phyloP scores from a whole-genome alignment of 2,797 vertebrate species.

The Mormyrus proboscirostris region DNA sequence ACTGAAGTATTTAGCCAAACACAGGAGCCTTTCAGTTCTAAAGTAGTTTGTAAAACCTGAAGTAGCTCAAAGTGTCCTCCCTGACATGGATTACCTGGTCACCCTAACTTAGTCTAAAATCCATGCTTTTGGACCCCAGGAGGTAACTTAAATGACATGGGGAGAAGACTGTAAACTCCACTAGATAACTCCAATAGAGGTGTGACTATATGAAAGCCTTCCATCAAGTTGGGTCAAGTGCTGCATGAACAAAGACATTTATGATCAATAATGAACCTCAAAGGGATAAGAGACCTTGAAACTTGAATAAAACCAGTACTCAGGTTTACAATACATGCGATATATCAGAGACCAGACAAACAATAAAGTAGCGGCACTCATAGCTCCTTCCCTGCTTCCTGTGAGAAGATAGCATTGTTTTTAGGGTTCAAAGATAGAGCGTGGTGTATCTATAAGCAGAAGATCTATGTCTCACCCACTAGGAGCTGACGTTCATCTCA shows the following conservation, averaged over 20 bases:
- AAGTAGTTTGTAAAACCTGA: neutral
- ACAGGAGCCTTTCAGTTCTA: neutral
- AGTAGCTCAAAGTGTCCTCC: neutral
- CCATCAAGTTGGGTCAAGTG: neutral
- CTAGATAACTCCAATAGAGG: neutral
- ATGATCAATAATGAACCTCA: slow-evolving; percentile 5
- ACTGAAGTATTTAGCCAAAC: neutral
- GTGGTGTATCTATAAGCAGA: neutral
- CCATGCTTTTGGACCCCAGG: neutral
- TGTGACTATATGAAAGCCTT: neutral
- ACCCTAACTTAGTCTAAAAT: neutral
- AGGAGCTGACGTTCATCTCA: slow-evolving; percentile 9
- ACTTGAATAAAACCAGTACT: neutral
- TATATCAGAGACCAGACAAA: neutral
- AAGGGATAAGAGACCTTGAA: neutral
- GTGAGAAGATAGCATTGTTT: slow-evolving; percentile 11
- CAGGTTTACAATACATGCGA: neutral
- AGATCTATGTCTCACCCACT: neutral
- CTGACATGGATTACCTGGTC: neutral
- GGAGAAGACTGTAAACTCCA: neutral
- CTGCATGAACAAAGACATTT: neutral
- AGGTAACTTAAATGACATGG: neutral
- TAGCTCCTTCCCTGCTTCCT: neutral
- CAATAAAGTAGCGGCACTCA: neutral
- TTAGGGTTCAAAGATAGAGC: neutral